These are phyloP conservation scores for Microtus ochrogaster DNA, from an alignment of 2,113 vertebrate genomes.

Conservation along the genomic window DNA sequence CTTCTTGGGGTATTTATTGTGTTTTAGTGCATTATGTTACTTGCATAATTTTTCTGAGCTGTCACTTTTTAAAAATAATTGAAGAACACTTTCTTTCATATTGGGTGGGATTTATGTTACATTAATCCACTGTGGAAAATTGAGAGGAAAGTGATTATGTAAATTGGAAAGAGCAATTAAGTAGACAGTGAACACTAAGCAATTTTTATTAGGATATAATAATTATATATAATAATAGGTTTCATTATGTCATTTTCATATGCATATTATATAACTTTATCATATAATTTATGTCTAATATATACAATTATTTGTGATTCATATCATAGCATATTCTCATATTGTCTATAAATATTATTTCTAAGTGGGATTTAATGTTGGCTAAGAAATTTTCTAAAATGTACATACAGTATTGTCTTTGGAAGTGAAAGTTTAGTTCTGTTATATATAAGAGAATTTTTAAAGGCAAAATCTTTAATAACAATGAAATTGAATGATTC, in stretches of 20 bases:
- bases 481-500: not conserved
- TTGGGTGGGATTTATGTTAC: not conserved
- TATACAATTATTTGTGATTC: not conserved
- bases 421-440: not conserved
- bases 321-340: not conserved
- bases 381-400: not conserved
- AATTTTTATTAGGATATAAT: not conserved
- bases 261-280: not conserved
- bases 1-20: not conserved
- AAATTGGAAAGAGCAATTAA: not conserved
- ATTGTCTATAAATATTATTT: not conserved
- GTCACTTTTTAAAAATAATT: not conserved
- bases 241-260: not conserved
- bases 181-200: not conserved
- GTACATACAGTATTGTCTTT: not conserved
- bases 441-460: not conserved
- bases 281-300: not conserved
- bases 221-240: not conserved
- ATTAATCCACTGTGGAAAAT: not conserved
- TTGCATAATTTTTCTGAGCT: not conserved
- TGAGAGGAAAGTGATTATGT: conserved; percentile 21
- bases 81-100: not conserved
- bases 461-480: not conserved
- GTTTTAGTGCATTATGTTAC: not conserved
- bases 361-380: not conserved